These are phyloP conservation scores for Paragorgia papillata DNA, from an alignment of 92 coral and sea anemone species.

Conservation along the genomic window DNA sequence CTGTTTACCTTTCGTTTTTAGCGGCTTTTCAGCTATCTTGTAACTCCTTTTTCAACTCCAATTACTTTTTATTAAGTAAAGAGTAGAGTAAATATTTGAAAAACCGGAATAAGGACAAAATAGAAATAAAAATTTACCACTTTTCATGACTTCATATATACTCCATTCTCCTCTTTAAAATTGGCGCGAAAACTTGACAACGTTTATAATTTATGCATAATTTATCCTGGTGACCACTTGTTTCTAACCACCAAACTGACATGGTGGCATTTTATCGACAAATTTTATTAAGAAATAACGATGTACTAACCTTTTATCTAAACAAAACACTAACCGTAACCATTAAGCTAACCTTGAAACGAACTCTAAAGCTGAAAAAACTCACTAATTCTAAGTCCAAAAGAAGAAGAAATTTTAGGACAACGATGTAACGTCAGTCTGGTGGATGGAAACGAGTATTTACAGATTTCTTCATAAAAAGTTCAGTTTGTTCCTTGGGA, in stretches of 20 bases:
- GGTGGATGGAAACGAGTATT: too few species aligned
- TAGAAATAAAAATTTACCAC: neutral
- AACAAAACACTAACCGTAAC: too few species aligned
- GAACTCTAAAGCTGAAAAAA: too few species aligned
- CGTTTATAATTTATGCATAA: conserved; percentile 27
- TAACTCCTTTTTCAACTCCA: neutral
- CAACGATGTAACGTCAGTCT: too few species aligned
- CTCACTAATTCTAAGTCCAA: too few species aligned
- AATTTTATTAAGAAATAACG: neutral
- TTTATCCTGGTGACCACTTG: neutral
- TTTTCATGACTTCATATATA: neutral
- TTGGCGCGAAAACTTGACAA: conserved; percentile 35
- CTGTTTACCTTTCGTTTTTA: too few species aligned
- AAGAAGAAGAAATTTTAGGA: too few species aligned
- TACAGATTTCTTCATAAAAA: too few species aligned
- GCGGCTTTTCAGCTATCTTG: neutral
- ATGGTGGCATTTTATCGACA: neutral
- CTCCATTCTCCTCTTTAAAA: neutral
- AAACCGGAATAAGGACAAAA: neutral
- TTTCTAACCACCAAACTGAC: neutral
- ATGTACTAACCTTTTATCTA: too few species aligned
- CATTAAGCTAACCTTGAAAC: too few species aligned
- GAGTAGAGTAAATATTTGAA: neutral
- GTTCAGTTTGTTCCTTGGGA: too few species aligned
- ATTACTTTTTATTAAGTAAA: neutral